Percentiles rank a stretch among this genome's conserved stretches.
Evolutionary conservation across 2,113 vertebrate genomes (phyloP).

Genomic region (Platichthys stellatus): DNA sequence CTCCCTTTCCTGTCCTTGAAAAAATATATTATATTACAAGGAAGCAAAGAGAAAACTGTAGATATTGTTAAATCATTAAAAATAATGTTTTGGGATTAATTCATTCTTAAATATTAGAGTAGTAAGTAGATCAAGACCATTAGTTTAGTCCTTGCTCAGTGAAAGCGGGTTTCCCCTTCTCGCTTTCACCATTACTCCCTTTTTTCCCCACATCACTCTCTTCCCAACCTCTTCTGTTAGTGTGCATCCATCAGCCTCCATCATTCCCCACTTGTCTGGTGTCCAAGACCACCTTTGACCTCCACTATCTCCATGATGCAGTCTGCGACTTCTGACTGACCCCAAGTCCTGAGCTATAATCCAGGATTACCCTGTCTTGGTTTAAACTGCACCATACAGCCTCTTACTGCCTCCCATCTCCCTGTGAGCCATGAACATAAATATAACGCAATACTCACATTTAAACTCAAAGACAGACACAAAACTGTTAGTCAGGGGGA

Average conservation of each 20-base stretch:
- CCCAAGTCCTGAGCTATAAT: constrained; percentile 72
- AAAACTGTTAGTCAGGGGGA: not conserved
- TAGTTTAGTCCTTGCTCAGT: too few relatives aligned
- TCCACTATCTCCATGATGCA: constrained; percentile 37
- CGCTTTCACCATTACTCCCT: not conserved
- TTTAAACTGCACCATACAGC: constrained; percentile 47
- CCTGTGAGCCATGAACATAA: constrained; percentile 32
- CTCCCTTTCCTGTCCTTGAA: too few relatives aligned
- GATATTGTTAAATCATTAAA: too few relatives aligned
- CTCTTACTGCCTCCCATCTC: constrained; percentile 40
- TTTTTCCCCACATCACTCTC: not conserved
- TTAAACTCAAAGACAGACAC: constrained; percentile 10
- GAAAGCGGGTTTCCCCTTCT: too few relatives aligned
- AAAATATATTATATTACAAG: not conserved
- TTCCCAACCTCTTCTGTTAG: not conserved
- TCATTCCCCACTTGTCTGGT: constrained; percentile 30
- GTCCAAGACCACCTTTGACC: constrained; percentile 39
- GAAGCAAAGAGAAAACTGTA: too few relatives aligned
- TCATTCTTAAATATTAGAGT: too few relatives aligned
- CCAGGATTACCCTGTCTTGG: constrained; percentile 71
- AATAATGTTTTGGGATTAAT: too few relatives aligned
- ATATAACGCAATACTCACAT: constrained; percentile 23
- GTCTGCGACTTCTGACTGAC: constrained; percentile 71
- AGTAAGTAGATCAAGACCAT: too few relatives aligned
- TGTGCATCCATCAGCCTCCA: constrained; percentile 21